Base-by-base conservation (phyloP, 2,113 vertebrate genomes). In the Lucifuga dentata region DNA sequence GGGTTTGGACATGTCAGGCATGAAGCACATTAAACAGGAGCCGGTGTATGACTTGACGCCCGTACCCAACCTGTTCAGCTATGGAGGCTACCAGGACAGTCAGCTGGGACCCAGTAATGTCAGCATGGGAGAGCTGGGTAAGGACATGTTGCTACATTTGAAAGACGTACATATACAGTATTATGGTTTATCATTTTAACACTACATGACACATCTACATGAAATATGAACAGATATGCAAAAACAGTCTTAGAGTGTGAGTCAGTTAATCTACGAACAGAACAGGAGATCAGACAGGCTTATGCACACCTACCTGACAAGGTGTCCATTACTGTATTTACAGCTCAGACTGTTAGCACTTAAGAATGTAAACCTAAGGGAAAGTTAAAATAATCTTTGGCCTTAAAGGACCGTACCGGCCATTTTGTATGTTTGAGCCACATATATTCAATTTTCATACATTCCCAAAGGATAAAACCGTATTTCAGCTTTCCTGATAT, bases 21-120 rank as follows among this genome's bases (percentile, higher is more conserved):
- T 98, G 92, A 99, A 98, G 93, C 98, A 97, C 90, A 99, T 99
- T 86, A 99, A 99, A 80, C 98, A 99, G 91, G 98, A 99, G 92
- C 98, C 98, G 38, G 95, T 98, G 84, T 99, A 98, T 71, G 97
- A 99, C 92, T 93, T 99, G 91, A 97, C 97, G 21, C 96, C 97
- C 2, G 95, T 98, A 77, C 95, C 97, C 90, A 98, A 98, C 94
- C 94, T 99, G 89, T 98, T 98, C 94, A 95, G 95, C 90, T 98
- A 97, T 85, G 95, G 93, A 85, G 96, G 96, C 80, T 98, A 98
- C 93, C 97, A 95, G 90, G 96, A 95, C 0, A 96, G 93, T 79
- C 98, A 98, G 29, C 92, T 99, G 92, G 93, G 95, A 43, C 78
- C 92, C 93, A 51, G 94, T 91, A 88, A 95, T 89, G 92, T 94